A percentile compares a stretch with the other conserved stretches of the same genome.
Evolutionary conservation across 1,140 invertebrate species (phyloP).

Genomic region (Phortica variegata): DNA sequence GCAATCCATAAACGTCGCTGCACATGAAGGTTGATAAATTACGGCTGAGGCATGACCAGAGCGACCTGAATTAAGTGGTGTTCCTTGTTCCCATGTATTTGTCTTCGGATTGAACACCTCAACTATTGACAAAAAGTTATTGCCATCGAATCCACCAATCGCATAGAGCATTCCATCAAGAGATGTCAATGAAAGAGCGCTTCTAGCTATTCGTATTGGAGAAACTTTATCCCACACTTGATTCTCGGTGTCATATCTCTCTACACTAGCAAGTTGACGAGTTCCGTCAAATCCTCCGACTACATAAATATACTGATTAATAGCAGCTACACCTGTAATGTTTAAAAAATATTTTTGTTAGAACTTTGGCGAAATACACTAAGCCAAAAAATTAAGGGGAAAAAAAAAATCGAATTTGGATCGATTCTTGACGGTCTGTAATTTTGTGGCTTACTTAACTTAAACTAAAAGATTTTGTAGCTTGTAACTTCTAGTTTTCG

Average conservation of each 20-base stretch:
- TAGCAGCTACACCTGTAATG: slow-evolving; percentile 68
- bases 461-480: too few species aligned
- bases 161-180: slow-evolving; percentile 82
- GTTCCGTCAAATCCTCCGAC: slow-evolving; percentile 83
- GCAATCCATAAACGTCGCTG: slow-evolving; percentile 60
- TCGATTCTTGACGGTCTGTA: too few species aligned
- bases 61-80: slow-evolving; percentile 78
- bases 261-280: slow-evolving; percentile 74
- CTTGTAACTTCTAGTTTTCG: too few species aligned
- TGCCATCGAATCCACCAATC: slow-evolving; percentile 86
- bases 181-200: slow-evolving; percentile 79
- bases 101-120: slow-evolving; percentile 81
- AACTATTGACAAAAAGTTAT: slow-evolving; percentile 75
- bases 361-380: too few species aligned
- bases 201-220: slow-evolving; percentile 70
- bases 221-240: slow-evolving; percentile 72
- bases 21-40: slow-evolving; percentile 70
- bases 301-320: slow-evolving; percentile 81
- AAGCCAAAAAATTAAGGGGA: too few species aligned
- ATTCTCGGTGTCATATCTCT: slow-evolving; percentile 79
- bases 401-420: too few species aligned
- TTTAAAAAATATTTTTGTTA: background rate
- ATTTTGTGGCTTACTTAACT: background rate
- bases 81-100: slow-evolving; percentile 74
- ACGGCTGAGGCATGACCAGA: slow-evolving; percentile 89